phyloP scores from a whole-genome alignment of 2,797 vertebrate genomes.

The Pagetopsis macropterus region DNA sequence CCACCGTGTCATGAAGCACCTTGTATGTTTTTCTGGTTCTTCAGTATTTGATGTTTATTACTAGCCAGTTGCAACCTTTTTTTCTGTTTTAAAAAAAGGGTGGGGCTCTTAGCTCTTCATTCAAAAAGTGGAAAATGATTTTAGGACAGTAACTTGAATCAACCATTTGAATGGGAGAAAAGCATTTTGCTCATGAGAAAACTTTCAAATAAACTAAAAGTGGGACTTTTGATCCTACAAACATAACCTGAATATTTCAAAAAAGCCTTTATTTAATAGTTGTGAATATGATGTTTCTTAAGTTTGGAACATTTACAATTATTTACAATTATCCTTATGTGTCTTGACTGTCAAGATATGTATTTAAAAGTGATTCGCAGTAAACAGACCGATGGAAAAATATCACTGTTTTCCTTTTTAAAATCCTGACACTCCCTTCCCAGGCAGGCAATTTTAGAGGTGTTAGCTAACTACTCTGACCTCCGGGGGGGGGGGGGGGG shows the following conservation, averaged over 20 bases:
- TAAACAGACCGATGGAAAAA: not conserved
- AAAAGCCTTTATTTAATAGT: not conserved
- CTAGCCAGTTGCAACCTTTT: not conserved
- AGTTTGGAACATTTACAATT: not conserved
- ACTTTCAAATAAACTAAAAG: not conserved
- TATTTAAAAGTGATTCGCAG: not conserved
- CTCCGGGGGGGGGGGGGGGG: constrained; percentile 32
- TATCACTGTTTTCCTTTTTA: not conserved
- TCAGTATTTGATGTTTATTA: not conserved
- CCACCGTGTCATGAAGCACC: not conserved
- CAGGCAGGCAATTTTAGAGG: constrained; percentile 54
- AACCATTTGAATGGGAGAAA: not conserved
- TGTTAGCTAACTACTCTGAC: constrained; percentile 57
- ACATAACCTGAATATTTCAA: not conserved
- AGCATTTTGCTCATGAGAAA: too few species aligned
- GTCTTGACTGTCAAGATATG: not conserved
- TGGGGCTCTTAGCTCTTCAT: not conserved
- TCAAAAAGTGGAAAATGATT: constrained; percentile 2
- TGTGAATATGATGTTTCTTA: not conserved
- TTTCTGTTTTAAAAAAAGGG: not conserved
- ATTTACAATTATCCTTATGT: not conserved
- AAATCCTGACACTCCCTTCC: constrained; percentile 10
- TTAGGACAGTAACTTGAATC: not conserved
- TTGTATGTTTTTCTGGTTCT: not conserved
- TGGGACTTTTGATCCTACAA: not conserved